A percentile compares a stretch with the other conserved stretches of the same genome.
phyloP scores from a whole-genome alignment of 2,888 invertebrate genomes.

The Eupithecia exiguata region DNA sequence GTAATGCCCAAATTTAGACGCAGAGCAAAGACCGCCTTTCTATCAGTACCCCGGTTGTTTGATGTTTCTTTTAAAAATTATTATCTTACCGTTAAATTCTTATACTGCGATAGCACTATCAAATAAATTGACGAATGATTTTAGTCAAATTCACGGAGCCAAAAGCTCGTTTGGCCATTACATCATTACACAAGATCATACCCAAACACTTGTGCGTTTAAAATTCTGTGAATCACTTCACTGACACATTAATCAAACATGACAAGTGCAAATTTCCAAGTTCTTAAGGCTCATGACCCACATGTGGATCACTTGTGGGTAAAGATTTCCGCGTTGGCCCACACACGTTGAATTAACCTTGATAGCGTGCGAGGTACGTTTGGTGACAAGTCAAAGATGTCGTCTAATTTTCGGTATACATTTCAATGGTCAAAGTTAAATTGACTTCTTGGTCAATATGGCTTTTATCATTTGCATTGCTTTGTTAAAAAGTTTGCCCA shows the following conservation, averaged over 20 bases:
- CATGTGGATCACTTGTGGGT: constrained; percentile 28
- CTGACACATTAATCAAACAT: constrained; percentile 46
- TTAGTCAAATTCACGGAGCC: neutral
- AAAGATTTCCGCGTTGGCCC: constrained; percentile 35
- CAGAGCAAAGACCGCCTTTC: too few species aligned
- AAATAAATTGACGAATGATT: too few species aligned
- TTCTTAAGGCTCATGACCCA: constrained; percentile 37
- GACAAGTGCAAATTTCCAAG: constrained; percentile 43
- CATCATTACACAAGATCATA: constrained; percentile 21
- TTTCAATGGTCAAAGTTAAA: neutral
- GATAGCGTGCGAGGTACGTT: constrained; percentile 10
- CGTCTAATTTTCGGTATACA: neutral
- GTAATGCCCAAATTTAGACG: too few species aligned
- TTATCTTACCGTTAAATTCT: neutral
- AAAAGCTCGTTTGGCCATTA: constrained; percentile 12
- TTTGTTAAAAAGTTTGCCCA: neutral
- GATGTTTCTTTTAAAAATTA: neutral
- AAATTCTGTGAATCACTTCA: constrained; percentile 38
- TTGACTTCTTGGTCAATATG: neutral
- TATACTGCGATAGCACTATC: neutral
- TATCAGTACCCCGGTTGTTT: too few species aligned
- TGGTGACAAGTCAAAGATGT: neutral
- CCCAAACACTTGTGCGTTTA: constrained; percentile 25
- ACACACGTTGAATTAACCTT: constrained; percentile 29
- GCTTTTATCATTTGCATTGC: neutral